Evolutionary conservation across 2,797 vertebrate species (phyloP), one percentile per base, ranked within the genome.

Genomic region (Notolabrus celidotus): DNA sequence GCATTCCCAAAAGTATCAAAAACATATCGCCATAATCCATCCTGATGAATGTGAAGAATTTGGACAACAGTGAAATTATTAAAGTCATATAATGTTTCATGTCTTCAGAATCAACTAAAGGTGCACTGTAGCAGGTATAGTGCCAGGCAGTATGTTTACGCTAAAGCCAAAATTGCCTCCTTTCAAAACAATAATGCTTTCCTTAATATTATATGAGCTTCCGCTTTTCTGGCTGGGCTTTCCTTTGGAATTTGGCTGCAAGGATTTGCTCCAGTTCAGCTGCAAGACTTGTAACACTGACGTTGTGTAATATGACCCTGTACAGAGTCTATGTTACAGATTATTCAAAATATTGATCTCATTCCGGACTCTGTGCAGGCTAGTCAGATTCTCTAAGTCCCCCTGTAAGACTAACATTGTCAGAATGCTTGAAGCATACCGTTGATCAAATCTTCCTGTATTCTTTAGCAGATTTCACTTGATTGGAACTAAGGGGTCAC

Each of bases 1-100:
- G 19, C 33, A 51, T 34, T 58, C 23, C 56, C 53, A 27, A 43
- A 46, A 38, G 11, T 42, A 22, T 38, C 14, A 61, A n/a, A 72
- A 68, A 43, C 17, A 0, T 15, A 36, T 5, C 54, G 42, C 23
- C 19, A n/a, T 10, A 43, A 49, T 34, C 20, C 11, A 55, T 49
- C 12, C 38, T 15, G 11, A 23, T 27, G 23, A n/a, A 57, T 19
- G 34, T 36, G 8, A 39, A 63, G 25, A 34, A 36, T 2, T 7
- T 5, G 5, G 41, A 38, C 12, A 23, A 20, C 15, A 22, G 10
- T 16, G 1, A 7, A 12, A 46, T 38, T 10, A 47, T 23, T 39
- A 3, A 12, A 25, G 31, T 12, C 5, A 39, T 15, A 17, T 7
- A 46, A 7, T 42, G 20, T n/a, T 33, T 53, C 25, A 5, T 25